A percentile compares a stretch with the other conserved stretches of the same genome.
Conservation (phyloP, 1,140 invertebrate species). For the Drosophila rufa region DNA sequence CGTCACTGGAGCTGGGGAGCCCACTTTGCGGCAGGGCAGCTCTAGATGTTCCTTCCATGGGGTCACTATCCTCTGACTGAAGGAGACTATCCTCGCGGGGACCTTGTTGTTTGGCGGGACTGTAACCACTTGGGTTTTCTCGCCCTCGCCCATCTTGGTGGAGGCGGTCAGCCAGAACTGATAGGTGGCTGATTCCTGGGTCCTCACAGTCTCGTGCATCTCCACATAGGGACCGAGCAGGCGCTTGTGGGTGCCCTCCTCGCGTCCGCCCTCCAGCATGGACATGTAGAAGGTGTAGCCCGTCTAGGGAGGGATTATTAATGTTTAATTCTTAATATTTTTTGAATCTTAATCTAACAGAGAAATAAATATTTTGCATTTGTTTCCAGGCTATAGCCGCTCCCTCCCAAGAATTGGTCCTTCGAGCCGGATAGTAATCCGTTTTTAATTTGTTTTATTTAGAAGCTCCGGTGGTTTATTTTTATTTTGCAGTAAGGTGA, state of each 20-base stretch:
- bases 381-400: no score
- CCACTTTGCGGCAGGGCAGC: slow-evolving; percentile 92
- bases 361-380: no score
- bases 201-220: slow-evolving; percentile 90
- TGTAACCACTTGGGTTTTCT: slow-evolving; percentile 90
- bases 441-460: no score
- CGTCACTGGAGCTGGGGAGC: slow-evolving; percentile 90
- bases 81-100: slow-evolving; percentile 92
- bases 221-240: slow-evolving; percentile 88
- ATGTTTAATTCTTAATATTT: no score
- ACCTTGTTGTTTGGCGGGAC: slow-evolving; percentile 92
- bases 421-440: no score
- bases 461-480: background rate
- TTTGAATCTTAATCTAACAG: no score
- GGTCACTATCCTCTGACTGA: slow-evolving; percentile 91
- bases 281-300: slow-evolving; percentile 94
- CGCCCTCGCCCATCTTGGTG: slow-evolving; percentile 92
- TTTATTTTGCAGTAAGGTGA: background rate
- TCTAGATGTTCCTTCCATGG: slow-evolving; percentile 94
- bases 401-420: no score
- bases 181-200: slow-evolving; percentile 90
- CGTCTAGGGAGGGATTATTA: slow-evolving; percentile 46
- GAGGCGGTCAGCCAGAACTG: slow-evolving; percentile 94
- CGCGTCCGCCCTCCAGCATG: slow-evolving; percentile 90
- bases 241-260: slow-evolving; percentile 90